These are phyloP conservation scores for Acrobasis consociella DNA, from an alignment of 2,888 invertebrate species.

Conservation along the genomic window DNA sequence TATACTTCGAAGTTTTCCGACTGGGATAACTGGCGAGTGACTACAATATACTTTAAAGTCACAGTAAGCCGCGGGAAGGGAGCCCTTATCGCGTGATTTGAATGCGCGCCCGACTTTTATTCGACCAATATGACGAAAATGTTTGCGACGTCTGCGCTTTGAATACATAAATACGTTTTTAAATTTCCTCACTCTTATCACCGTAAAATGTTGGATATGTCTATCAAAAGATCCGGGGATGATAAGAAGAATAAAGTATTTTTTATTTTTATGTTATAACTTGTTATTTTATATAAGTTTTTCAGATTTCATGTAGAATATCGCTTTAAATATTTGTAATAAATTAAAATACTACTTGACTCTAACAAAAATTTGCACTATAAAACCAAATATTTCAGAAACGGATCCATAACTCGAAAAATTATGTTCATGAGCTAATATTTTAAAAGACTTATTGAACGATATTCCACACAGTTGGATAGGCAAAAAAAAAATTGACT, in stretches of 20 bases:
- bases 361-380: no score
- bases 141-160: slow-evolving; percentile 64
- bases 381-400: no score
- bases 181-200: slow-evolving; percentile 38
- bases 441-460: no score
- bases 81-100: slow-evolving; percentile 72
- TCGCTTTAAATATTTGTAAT: no score
- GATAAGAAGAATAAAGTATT: background rate
- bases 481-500: no score
- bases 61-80: slow-evolving; percentile 59
- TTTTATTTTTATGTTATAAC: background rate
- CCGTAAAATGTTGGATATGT: slow-evolving; percentile 17
- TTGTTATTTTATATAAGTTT: no score
- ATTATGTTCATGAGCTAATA: no score
- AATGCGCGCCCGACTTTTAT: slow-evolving; percentile 60
- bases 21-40: slow-evolving; percentile 55
- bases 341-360: no score
- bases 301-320: no score
- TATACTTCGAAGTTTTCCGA: slow-evolving; percentile 22
- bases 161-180: slow-evolving; percentile 58
- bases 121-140: slow-evolving; percentile 70
- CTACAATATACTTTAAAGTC: slow-evolving; percentile 71
- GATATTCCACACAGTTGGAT: no score
- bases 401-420: no score
- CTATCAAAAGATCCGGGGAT: background rate